Conservation (phyloP, 2,888 invertebrate genomes). For the Achlya flavicornis region DNA sequence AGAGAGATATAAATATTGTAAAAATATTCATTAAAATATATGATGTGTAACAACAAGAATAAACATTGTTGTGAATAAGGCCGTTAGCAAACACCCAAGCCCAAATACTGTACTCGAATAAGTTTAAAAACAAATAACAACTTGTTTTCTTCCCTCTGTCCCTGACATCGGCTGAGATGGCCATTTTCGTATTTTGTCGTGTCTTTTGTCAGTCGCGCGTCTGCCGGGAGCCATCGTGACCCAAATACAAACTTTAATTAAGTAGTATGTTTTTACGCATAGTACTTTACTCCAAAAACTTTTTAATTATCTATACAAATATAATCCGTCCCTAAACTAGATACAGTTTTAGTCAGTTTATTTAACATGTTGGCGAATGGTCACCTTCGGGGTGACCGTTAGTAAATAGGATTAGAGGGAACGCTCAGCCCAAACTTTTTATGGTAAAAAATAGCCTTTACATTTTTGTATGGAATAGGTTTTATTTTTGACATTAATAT, state of each 20-base stretch:
- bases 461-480: too few species aligned
- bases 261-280: slow-evolving; percentile 16
- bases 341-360: too few species aligned
- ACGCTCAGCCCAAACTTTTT: too few species aligned
- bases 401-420: too few species aligned
- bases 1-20: too few species aligned
- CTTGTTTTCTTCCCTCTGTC: slow-evolving; percentile 38
- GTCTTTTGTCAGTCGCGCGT: slow-evolving; percentile 43
- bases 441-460: too few species aligned
- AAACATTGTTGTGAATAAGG: background rate
- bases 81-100: background rate
- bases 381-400: too few species aligned
- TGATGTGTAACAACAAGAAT: too few species aligned
- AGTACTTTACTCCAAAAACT: slow-evolving; percentile 1
- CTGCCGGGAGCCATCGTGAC: slow-evolving; percentile 52
- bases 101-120: background rate
- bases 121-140: slow-evolving; percentile 28
- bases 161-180: slow-evolving; percentile 29
- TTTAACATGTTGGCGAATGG: too few species aligned
- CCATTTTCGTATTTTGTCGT: slow-evolving; percentile 44
- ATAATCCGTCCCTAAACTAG: too few species aligned
- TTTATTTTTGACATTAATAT: too few species aligned
- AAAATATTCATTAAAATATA: too few species aligned
- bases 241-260: slow-evolving; percentile 55
- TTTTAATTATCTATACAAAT: background rate